Evolutionary conservation across 1,140 invertebrate genomes (phyloP).

Genomic region (Drosophila paulistorum): DNA sequence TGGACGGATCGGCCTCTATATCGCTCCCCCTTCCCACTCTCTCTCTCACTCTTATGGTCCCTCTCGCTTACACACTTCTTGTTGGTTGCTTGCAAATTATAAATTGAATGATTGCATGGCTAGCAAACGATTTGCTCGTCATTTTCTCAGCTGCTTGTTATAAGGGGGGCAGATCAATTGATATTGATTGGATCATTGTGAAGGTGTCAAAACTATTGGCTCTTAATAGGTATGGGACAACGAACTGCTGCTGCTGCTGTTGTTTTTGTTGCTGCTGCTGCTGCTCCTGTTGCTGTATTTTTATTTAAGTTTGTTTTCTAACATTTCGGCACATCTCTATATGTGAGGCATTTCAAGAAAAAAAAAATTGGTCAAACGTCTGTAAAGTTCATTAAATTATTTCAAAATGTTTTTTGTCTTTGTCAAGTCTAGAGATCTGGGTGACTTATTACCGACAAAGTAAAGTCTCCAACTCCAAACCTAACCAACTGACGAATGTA

Average conservation of each 20-base stretch:
- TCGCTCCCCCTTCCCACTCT: not conserved
- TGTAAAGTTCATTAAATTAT: slow-evolving; percentile 79
- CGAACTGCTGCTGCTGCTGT: not conserved
- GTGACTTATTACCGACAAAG: slow-evolving; percentile 67
- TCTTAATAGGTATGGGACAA: slow-evolving; percentile 33
- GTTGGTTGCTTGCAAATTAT: slow-evolving; percentile 63
- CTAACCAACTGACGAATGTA: slow-evolving; percentile 64
- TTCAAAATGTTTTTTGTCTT: slow-evolving; percentile 60
- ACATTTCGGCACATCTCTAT: slow-evolving; percentile 6
- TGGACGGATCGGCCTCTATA: slow-evolving; percentile 29
- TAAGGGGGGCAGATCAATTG: slow-evolving; percentile 53
- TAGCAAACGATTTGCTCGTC: slow-evolving; percentile 72
- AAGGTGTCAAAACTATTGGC: slow-evolving; percentile 76
- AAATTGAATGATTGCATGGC: slow-evolving; percentile 79
- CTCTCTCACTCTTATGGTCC: not conserved
- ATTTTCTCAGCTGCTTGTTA: slow-evolving; percentile 63
- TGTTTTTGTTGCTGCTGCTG: slow-evolving; percentile 1
- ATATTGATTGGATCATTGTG: slow-evolving; percentile 53
- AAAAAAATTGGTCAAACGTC: slow-evolving; percentile 24
- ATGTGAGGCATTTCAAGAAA: slow-evolving; percentile 32
- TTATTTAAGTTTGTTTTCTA: not conserved
- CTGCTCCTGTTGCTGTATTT: not conserved
- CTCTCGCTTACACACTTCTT: slow-evolving; percentile 38
- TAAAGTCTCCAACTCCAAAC: slow-evolving; percentile 26
- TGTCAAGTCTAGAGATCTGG: slow-evolving; percentile 36